Conservation (phyloP, 1,140 invertebrate genomes). For the Plutomurus gul region DNA sequence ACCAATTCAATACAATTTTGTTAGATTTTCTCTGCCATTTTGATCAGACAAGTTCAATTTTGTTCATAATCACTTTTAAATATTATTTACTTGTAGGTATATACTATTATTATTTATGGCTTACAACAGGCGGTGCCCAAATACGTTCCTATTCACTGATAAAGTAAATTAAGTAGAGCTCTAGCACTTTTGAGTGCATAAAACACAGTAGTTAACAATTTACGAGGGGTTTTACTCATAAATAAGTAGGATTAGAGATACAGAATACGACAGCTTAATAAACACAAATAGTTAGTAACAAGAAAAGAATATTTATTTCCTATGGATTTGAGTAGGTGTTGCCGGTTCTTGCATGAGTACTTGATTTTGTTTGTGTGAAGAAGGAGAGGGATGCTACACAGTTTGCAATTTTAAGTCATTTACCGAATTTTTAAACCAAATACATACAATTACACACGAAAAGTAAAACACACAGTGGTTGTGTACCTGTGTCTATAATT, state of each 20-base stretch:
- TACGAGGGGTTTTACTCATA: too few species aligned
- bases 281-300: too few species aligned
- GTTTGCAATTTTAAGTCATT: constrained; percentile 27
- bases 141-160: constrained; percentile 20
- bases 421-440: constrained; percentile 27
- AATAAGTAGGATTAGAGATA: too few species aligned
- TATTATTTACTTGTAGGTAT: neutral
- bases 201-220: too few species aligned
- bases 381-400: neutral
- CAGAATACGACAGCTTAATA: too few species aligned
- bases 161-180: neutral
- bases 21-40: too few species aligned
- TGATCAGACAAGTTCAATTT: too few species aligned
- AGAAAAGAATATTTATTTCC: too few species aligned
- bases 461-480: neutral
- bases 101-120: neutral
- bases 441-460: neutral
- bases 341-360: too few species aligned
- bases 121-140: neutral
- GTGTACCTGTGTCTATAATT: neutral
- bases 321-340: too few species aligned
- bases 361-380: neutral
- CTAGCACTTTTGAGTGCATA: too few species aligned
- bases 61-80: neutral
- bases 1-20: too few species aligned